phyloP scores from a whole-genome alignment of 2,888 invertebrate genomes.

The Gymnosoma rotundatum region DNA sequence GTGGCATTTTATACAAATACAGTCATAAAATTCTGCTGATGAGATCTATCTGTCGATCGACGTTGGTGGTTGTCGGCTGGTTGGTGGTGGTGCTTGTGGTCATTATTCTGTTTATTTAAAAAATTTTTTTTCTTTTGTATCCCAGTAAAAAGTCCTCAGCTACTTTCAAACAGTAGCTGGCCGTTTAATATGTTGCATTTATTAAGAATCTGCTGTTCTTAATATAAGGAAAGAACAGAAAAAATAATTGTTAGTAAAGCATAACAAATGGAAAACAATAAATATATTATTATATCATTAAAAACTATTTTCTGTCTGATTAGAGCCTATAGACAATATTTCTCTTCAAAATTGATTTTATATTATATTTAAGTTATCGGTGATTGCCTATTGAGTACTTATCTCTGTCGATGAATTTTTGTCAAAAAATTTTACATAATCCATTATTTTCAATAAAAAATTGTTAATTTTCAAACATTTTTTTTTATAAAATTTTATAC shows the following conservation, averaged over 20 bases:
- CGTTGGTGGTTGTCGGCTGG: conserved; percentile 4
- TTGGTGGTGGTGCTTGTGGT: conserved; percentile 9
- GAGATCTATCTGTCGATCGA: background rate
- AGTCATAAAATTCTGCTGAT: conserved; percentile 2
- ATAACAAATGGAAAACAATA: conserved; percentile 3
- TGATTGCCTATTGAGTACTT: background rate
- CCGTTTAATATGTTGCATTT: conserved; percentile 71
- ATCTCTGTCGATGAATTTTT: background rate
- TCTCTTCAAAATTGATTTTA: too few relatives aligned
- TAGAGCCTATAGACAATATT: too few relatives aligned
- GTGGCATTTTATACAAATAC: conserved; percentile 52
- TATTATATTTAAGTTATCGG: background rate
- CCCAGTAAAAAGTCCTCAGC: background rate
- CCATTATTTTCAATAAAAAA: background rate
- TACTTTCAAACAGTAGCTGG: background rate
- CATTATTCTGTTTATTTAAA: conserved; percentile 1
- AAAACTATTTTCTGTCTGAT: too few relatives aligned
- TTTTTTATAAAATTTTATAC: background rate
- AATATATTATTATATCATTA: too few relatives aligned
- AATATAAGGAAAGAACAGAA: conserved; percentile 21
- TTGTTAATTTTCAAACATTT: background rate
- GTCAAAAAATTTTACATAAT: background rate
- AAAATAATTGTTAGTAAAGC: conserved; percentile 27
- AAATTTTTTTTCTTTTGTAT: conserved; percentile 58
- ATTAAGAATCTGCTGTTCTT: conserved; percentile 67